Conservation (phyloP, 2,113 vertebrate species). For the Leptodactylus fuscus region DNA sequence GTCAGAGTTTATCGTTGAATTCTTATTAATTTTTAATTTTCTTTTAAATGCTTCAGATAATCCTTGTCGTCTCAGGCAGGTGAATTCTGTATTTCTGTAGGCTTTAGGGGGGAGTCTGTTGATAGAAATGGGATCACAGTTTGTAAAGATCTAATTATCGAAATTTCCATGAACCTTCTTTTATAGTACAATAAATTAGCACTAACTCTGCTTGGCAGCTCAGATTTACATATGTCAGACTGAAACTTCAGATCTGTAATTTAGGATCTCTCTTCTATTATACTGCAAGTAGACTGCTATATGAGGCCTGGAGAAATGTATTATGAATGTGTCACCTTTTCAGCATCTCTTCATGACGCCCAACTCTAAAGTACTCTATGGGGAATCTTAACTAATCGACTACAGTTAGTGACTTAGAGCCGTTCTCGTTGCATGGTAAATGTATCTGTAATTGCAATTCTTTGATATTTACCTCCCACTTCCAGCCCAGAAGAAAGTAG, state of each 20-base stretch:
- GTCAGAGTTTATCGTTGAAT: no score
- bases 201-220: neutral
- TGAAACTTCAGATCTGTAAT: constrained; percentile 11
- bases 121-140: neutral
- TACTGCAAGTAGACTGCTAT: neutral
- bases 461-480: constrained; percentile 23
- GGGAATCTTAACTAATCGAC: constrained; percentile 20
- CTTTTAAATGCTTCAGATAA: neutral
- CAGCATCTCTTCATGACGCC: constrained; percentile 8
- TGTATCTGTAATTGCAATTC: constrained; percentile 5
- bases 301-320: neutral
- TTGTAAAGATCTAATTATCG: neutral
- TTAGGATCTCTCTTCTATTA: neutral
- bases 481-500: neutral
- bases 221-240: constrained; percentile 23
- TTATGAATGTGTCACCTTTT: constrained; percentile 25
- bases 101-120: no score
- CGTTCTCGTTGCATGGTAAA: constrained; percentile 5
- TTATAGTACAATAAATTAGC: neutral
- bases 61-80: neutral
- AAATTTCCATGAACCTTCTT: neutral
- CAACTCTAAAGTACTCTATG: neutral
- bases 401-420: constrained; percentile 7
- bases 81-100: neutral
- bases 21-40: no score